phyloP scores from a whole-genome alignment of 2,888 invertebrate genomes.

The Hypolimnas misippus region DNA sequence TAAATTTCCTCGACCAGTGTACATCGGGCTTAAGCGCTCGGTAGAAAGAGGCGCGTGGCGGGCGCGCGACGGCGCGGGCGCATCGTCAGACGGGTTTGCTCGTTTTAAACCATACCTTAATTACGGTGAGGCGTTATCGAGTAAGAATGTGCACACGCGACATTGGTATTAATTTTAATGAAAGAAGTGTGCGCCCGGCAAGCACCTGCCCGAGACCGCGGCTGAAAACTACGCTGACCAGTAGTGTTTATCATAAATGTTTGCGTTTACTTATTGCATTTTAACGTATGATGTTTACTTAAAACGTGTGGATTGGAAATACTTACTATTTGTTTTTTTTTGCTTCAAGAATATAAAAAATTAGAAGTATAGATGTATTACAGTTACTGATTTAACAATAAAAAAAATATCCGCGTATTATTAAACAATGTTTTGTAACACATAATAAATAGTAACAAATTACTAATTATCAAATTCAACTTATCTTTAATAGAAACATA shows the following conservation, averaged over 20 bases:
- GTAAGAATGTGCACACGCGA: conserved; percentile 84
- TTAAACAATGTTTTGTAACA: no score
- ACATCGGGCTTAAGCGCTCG: conserved; percentile 54
- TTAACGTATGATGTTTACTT: conserved; percentile 34
- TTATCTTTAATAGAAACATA: neutral
- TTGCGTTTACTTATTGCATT: conserved; percentile 31
- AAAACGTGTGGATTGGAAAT: conserved; percentile 19
- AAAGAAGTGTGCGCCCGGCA: conserved; percentile 79
- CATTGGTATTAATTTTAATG: conserved; percentile 84
- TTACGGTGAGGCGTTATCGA: conserved; percentile 82
- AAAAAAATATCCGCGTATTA: no score
- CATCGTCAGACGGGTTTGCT: conserved; percentile 57
- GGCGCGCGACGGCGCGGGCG: conserved; percentile 48
- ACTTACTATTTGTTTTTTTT: neutral
- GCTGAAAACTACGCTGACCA: conserved; percentile 65
- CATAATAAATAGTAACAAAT: no score
- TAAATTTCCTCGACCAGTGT: conserved; percentile 26
- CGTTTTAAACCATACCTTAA: conserved; percentile 75
- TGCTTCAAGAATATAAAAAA: no score
- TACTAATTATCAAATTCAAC: neutral
- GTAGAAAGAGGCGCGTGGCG: conserved; percentile 65
- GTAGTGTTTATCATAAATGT: conserved; percentile 35
- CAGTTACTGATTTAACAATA: no score
- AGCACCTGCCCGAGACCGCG: conserved; percentile 76
- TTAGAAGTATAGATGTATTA: no score